phyloP scores from a whole-genome alignment of 2,888 invertebrate genomes.

The Epirrita christyi region DNA sequence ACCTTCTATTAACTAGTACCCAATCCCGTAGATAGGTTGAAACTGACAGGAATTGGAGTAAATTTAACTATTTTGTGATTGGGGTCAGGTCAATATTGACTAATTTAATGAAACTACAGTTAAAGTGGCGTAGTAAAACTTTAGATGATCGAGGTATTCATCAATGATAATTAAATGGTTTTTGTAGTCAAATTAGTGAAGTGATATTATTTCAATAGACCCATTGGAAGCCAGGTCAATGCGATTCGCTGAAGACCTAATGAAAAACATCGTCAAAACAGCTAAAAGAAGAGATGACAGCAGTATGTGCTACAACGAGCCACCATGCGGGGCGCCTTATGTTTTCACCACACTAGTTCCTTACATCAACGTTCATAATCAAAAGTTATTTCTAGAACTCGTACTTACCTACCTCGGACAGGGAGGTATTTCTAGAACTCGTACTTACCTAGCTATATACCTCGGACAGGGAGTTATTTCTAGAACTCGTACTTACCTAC shows the following conservation, averaged over 20 bases:
- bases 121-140: not conserved
- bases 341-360: not conserved
- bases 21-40: not conserved
- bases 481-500: too few relatives aligned
- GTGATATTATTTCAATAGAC: not conserved
- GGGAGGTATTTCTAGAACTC: too few relatives aligned
- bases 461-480: too few relatives aligned
- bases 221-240: not conserved
- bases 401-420: too few relatives aligned
- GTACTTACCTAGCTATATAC: too few relatives aligned
- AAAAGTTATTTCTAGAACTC: not conserved
- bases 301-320: not conserved
- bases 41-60: conserved; percentile 6
- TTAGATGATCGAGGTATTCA: too few relatives aligned
- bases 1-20: too few relatives aligned
- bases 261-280: too few relatives aligned
- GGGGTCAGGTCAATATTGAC: conserved; percentile 24
- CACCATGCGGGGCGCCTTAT: too few relatives aligned
- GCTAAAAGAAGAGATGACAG: not conserved
- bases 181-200: not conserved
- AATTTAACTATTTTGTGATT: conserved; percentile 20
- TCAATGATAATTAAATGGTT: conserved; percentile 15
- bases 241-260: too few relatives aligned
- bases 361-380: not conserved
- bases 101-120: conserved; percentile 11